Conservation (phyloP, 1,140 invertebrate species). For the Palaemon carinicauda region DNA sequence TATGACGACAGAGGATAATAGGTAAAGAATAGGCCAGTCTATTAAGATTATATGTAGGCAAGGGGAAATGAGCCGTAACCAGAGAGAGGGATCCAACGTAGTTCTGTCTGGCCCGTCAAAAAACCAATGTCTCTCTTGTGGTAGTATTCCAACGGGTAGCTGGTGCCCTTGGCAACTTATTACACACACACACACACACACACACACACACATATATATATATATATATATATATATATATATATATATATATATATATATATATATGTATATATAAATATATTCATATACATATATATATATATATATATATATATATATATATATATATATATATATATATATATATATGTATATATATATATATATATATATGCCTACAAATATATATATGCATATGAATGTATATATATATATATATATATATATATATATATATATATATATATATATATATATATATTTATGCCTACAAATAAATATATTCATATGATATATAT, state of each 20-base stretch:
- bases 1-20: no score
- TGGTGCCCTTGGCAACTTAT: no score
- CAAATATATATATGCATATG: background rate
- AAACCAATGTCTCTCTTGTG: no score
- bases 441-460: background rate
- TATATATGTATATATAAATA: background rate
- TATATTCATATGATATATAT: background rate
- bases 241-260: background rate
- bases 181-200: background rate
- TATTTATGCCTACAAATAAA: no score
- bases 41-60: no score
- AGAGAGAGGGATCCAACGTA: no score
- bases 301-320: background rate
- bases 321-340: background rate
- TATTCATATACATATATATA: background rate
- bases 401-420: background rate
- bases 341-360: background rate
- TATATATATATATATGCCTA: background rate
- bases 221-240: background rate
- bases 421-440: conserved; percentile 2
- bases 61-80: no score
- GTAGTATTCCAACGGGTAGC: no score
- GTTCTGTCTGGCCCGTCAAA: no score
- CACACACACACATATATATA: background rate
- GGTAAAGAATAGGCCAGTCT: no score